Percentiles rank a stretch among this genome's conserved stretches.
phyloP scores from a whole-genome alignment of 2,888 invertebrate genomes.

The Ochropacha duplaris region DNA sequence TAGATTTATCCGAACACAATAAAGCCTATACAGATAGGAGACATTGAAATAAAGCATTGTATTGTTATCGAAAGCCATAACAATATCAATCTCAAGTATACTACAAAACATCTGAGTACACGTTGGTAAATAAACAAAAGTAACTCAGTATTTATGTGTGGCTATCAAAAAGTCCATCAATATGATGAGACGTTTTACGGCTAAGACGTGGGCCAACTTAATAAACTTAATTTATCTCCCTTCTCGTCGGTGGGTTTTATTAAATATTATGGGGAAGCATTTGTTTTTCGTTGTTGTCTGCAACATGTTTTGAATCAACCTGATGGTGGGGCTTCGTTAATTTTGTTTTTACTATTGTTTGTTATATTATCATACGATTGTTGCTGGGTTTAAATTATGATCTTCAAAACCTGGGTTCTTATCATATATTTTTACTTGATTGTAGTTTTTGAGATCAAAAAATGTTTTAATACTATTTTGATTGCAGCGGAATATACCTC shows the following conservation, averaged over 20 bases:
- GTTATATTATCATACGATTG: no score
- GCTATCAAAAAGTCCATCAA: constrained; percentile 53
- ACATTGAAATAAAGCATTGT: not conserved
- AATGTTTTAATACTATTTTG: no score
- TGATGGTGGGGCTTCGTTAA: not conserved
- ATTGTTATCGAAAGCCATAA: constrained; percentile 8
- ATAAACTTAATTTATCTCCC: constrained; percentile 53
- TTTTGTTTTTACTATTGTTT: not conserved
- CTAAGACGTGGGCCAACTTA: constrained; percentile 44
- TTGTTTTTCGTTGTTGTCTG: not conserved
- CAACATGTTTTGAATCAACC: not conserved
- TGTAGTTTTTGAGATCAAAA: no score
- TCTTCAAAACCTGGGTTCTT: no score
- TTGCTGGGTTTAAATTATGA: no score
- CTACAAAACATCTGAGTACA: constrained; percentile 9
- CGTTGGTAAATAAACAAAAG: constrained; percentile 48
- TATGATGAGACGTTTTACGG: constrained; percentile 41
- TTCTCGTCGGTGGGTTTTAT: constrained; percentile 6
- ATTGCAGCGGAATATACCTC: no score
- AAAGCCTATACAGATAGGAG: not conserved
- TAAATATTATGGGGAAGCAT: not conserved
- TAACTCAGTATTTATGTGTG: constrained; percentile 52
- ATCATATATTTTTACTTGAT: no score
- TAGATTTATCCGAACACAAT: not conserved
- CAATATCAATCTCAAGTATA: constrained; percentile 23